phyloP scores from a whole-genome alignment of 2,797 vertebrate genomes.

The Cygnus olor region DNA sequence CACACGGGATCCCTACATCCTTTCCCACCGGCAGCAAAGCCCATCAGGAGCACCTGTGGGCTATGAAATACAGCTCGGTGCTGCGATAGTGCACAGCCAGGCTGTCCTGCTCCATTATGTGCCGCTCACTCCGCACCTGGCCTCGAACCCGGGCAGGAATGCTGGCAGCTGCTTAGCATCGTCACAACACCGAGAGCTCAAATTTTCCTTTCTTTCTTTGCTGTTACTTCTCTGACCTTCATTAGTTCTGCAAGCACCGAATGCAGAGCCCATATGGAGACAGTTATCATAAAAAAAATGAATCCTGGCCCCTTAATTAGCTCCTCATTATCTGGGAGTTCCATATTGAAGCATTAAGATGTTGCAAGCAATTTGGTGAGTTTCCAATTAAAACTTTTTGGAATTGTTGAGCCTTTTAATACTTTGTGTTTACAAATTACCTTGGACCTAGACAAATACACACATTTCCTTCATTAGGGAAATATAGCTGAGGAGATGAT shows the following conservation, averaged over 20 bases:
- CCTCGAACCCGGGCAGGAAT: background rate
- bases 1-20: accelerated
- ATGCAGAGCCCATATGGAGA: constrained; percentile 47
- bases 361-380: background rate
- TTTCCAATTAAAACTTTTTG: constrained; percentile 42
- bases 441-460: background rate
- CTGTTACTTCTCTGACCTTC: constrained; percentile 16
- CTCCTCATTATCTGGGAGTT: constrained; percentile 23
- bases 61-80: background rate
- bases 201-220: background rate
- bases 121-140: background rate
- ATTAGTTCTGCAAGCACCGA: constrained; percentile 15
- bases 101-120: background rate
- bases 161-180: constrained; percentile 10
- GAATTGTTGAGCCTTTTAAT: constrained; percentile 8
- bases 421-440: constrained; percentile 27
- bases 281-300: constrained; percentile 57
- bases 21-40: background rate
- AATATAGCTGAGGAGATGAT: background rate
- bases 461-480: background rate
- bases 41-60: background rate
- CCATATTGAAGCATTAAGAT: constrained; percentile 1
- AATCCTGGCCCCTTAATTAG: constrained; percentile 36
- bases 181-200: background rate
- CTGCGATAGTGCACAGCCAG: background rate